A percentile compares a stretch with the other conserved stretches of the same genome.
These are phyloP conservation scores for Triplophysa dalaica DNA, from an alignment of 2,113 vertebrate species.

Conservation along the genomic window DNA sequence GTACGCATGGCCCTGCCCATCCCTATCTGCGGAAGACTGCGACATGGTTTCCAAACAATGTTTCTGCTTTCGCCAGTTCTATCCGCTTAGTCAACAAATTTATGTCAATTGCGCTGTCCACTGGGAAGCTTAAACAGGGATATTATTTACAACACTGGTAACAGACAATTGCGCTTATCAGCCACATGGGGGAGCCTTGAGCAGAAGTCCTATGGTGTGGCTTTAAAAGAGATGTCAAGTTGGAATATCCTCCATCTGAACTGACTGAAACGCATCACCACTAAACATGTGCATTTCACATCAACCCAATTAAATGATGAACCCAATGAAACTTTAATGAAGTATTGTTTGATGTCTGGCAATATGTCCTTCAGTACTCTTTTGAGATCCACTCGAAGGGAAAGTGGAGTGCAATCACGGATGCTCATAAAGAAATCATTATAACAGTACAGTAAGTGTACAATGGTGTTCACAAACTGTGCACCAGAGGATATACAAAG, in stretches of 20 bases:
- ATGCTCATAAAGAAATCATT: slow-evolving; percentile 30
- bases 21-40: no score
- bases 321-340: slow-evolving; percentile 18
- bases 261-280: not conserved
- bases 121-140: no score
- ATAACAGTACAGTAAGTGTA: not conserved
- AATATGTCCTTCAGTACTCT: slow-evolving; percentile 33
- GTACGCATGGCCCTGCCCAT: no score
- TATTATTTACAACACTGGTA: no score
- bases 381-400: slow-evolving; percentile 19
- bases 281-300: slow-evolving; percentile 5
- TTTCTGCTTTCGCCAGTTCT: no score
- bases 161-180: no score
- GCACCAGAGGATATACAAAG: not conserved
- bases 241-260: not conserved
- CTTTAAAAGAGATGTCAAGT: no score
- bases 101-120: no score
- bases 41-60: no score
- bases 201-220: no score
- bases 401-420: slow-evolving; percentile 10
- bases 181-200: no score
- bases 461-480: not conserved
- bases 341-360: slow-evolving; percentile 36
- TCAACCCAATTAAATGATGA: slow-evolving; percentile 14
- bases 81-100: no score